Percentiles rank a stretch among this genome's conserved stretches.
Conservation (phyloP, 2,888 invertebrate species). For the Caenorhabditis angaria region DNA sequence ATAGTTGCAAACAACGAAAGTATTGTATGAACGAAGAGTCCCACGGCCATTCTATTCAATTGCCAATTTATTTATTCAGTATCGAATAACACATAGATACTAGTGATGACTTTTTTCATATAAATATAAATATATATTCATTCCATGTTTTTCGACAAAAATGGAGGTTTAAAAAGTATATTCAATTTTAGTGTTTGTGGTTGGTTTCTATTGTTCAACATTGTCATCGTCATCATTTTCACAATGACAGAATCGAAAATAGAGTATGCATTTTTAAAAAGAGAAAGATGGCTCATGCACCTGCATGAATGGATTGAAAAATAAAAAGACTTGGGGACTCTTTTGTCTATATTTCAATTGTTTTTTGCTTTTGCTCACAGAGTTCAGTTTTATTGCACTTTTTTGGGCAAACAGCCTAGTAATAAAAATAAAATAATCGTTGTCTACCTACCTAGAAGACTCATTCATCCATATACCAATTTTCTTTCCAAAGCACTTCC, state of each 20-base stretch:
- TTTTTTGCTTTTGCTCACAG: too few relatives aligned
- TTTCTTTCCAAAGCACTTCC: not conserved
- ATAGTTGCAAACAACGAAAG: too few relatives aligned
- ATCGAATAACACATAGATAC: constrained; percentile 1
- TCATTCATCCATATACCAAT: constrained; percentile 4
- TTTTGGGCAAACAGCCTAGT: not conserved
- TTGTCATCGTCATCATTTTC: too few relatives aligned
- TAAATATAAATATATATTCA: constrained; percentile 1
- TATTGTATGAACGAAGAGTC: not conserved
- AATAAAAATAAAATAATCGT: not conserved
- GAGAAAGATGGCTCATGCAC: too few relatives aligned
- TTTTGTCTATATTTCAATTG: too few relatives aligned
- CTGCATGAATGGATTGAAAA: too few relatives aligned
- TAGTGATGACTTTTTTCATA: not conserved
- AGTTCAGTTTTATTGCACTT: too few relatives aligned
- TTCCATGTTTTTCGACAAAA: not conserved
- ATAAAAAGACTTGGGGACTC: too few relatives aligned
- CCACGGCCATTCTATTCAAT: not conserved
- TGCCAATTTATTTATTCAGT: not conserved
- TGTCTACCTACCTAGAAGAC: not conserved
- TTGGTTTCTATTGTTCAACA: too few relatives aligned
- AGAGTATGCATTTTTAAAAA: too few relatives aligned
- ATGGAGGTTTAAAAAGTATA: not conserved
- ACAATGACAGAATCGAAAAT: too few relatives aligned
- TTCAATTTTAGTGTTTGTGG: too few relatives aligned